These are phyloP conservation scores for Gasterosteus aculeatus DNA, from an alignment of 2,113 vertebrate species.

Conservation along the genomic window DNA sequence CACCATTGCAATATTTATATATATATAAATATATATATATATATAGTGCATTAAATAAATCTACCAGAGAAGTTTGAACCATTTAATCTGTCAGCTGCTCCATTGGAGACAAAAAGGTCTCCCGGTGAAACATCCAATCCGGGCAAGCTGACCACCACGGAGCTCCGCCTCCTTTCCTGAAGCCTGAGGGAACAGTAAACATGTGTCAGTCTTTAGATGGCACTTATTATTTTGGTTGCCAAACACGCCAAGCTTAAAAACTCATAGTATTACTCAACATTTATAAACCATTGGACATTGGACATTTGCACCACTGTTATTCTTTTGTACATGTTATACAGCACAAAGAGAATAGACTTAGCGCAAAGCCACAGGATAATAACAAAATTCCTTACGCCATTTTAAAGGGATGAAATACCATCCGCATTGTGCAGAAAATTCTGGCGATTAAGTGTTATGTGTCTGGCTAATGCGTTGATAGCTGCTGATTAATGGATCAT, in stretches of 20 bases:
- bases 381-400: slow-evolving; percentile 70
- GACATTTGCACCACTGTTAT: slow-evolving; percentile 11
- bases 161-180: slow-evolving; percentile 84
- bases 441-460: slow-evolving; percentile 45
- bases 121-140: slow-evolving; percentile 89
- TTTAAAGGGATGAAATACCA: slow-evolving; percentile 63
- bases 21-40: not conserved
- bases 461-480: slow-evolving; percentile 32
- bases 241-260: not conserved
- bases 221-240: not conserved
- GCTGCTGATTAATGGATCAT: slow-evolving; percentile 50
- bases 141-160: slow-evolving; percentile 86
- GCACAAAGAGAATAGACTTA: slow-evolving; percentile 23
- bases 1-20: not conserved
- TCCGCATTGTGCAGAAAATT: slow-evolving; percentile 45
- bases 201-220: not conserved
- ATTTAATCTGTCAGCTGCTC: slow-evolving; percentile 81
- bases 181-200: slow-evolving; percentile 64
- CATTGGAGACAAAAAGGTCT: slow-evolving; percentile 88
- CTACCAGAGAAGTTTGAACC: slow-evolving; percentile 74
- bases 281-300: not conserved
- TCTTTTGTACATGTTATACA: not conserved
- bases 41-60: too few species aligned
- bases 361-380: slow-evolving; percentile 54
- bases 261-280: not conserved